These are phyloP conservation scores for Chelmon rostratus DNA, from an alignment of 2,797 vertebrate genomes.

Conservation along the genomic window DNA sequence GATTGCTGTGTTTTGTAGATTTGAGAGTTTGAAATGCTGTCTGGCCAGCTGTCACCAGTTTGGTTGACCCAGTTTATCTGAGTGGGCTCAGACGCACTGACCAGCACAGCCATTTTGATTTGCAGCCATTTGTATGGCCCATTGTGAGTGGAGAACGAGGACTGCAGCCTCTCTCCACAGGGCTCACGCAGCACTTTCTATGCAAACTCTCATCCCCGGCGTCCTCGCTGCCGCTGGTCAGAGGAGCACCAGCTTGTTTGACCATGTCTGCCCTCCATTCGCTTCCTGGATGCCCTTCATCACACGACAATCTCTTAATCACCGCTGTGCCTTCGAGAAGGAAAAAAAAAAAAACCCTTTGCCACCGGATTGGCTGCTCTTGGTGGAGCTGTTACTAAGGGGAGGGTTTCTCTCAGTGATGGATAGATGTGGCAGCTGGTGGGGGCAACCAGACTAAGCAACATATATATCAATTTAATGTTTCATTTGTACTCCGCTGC, in stretches of 20 bases:
- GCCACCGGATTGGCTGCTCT: slow-evolving; percentile 72
- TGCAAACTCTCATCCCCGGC: slow-evolving; percentile 53
- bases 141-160: slow-evolving; percentile 61
- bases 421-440: slow-evolving; percentile 46
- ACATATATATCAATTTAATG: slow-evolving; percentile 39
- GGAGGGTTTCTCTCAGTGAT: slow-evolving; percentile 63
- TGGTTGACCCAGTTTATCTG: slow-evolving; percentile 79
- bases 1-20: too few species aligned
- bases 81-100: slow-evolving; percentile 71
- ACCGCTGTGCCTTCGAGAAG: slow-evolving; percentile 49
- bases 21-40: background rate
- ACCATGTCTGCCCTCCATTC: slow-evolving; percentile 37
- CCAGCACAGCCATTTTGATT: slow-evolving; percentile 78
- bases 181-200: slow-evolving; percentile 38
- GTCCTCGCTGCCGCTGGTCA: slow-evolving; percentile 18
- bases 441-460: slow-evolving; percentile 28
- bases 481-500: background rate
- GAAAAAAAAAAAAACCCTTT: slow-evolving; percentile 34
- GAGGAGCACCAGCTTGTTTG: slow-evolving; percentile 38
- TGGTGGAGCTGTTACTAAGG: slow-evolving; percentile 83
- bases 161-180: slow-evolving; percentile 39
- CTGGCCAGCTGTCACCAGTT: slow-evolving; percentile 71
- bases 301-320: slow-evolving; percentile 67
- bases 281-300: slow-evolving; percentile 63
- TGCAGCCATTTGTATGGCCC: slow-evolving; percentile 59